These are phyloP conservation scores for Limosa lapponica DNA, from an alignment of 2,797 vertebrate species.

Conservation along the genomic window DNA sequence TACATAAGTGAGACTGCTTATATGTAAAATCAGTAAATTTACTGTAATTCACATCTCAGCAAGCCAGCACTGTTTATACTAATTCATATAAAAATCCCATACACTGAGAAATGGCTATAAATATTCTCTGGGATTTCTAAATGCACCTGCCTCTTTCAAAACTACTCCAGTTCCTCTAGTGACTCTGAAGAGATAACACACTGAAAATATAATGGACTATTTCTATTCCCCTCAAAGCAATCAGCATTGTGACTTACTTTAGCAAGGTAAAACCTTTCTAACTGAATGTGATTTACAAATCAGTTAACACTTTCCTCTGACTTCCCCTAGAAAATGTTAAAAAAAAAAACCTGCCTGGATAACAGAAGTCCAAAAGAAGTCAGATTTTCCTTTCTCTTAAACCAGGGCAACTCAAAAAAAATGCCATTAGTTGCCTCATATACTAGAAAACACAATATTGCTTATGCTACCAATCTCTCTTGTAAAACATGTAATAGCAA, in stretches of 20 bases:
- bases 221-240: background rate
- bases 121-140: constrained; percentile 20
- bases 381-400: background rate
- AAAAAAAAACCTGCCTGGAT: background rate
- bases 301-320: background rate
- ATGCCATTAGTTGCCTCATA: background rate
- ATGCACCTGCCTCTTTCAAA: background rate
- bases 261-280: background rate
- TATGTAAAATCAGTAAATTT: background rate
- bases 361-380: background rate
- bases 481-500: background rate
- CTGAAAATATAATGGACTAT: background rate
- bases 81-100: background rate
- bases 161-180: background rate
- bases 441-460: background rate
- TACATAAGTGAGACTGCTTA: background rate
- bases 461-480: background rate
- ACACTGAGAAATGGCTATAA: background rate
- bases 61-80: background rate
- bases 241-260: background rate
- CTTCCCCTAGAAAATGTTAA: background rate
- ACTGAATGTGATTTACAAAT: background rate
- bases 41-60: background rate
- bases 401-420: background rate
- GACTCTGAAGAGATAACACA: background rate